Base-by-base conservation (phyloP, 2,888 invertebrate genomes). In the Anarsia innoxiella region DNA sequence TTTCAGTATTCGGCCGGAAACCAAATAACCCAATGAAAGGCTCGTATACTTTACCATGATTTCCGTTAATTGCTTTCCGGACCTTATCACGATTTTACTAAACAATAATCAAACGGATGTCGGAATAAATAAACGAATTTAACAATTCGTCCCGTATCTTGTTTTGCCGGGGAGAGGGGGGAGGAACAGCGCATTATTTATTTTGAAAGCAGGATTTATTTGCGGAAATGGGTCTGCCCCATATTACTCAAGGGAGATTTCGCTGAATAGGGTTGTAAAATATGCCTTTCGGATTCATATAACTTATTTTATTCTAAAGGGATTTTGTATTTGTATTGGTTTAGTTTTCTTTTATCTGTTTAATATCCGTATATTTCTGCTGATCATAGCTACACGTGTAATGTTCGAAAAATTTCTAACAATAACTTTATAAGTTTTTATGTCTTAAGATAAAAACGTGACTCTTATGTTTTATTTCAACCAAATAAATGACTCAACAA, bases 161-260 rank as follows among this genome's bases (percentile, higher is more conserved):
- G 19, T 28, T 35, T 26, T 13, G 33, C 9, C n/a, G n/a, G n/a
- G n/a, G n/a, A n/a, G n/a, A n/a, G n/a, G n/a, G n/a, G n/a, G n/a
- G n/a, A n/a, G n/a, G n/a, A n/a, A n/a, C 27, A 9, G 23, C 12
- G 34, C 63, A 70, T 75, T 77, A 76, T 76, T 76, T 78, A 76
- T 74, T 72, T 74, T 72, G 69, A 73, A 64, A 64, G 64, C 59
- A 63, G 72, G 74, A 76, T 77, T 78, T 79, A 78, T 79, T 71
- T 73, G 70, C 72, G 73, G 74, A 71, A 74, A 72, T 67, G 72
- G 75, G 73, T 62, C 68, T 63, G 69, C 76, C 78, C 78, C 75
- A 66, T 68, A 77, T 78, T 74, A 76, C 70, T 78, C 78, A 76
- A 66, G 74, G 72, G 72, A 78, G 71, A 74, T 74, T 73, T 66